Evolutionary conservation across 2,888 invertebrate species (phyloP), one percentile per base, ranked within the genome.

Genomic region (Amblyjoppa fuscipennis): DNA sequence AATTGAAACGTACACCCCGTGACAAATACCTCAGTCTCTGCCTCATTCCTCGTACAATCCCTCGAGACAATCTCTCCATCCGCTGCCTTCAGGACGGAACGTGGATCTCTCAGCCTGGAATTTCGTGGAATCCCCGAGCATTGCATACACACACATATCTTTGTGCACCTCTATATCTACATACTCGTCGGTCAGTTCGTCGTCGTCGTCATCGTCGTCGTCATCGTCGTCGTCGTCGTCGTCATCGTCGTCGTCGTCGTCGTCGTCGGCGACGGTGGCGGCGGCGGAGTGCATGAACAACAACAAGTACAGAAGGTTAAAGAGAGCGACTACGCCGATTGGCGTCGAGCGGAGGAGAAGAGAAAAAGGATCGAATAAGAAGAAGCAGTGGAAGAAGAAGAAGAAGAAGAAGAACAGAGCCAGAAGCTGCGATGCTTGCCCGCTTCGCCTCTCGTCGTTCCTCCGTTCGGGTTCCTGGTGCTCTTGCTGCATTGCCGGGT

Each of bases 401-500:
- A 86, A 89, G 83, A 86, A 84, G 87, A 85, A 87, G 87, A 88
- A 80, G 87, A 66, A 73, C 66, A 83, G 84, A 83, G 73, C 49
- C 75, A 34, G 73, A 9, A n/a, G 75, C 75, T 51, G 76, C 53
- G 34, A 31, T 16, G 64, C 34, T 11, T 68, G 51, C 31, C 45
- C 38, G 76, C 66, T 76, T 64, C 31, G 66, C 38, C 64, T 84
- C 78, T 84, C 78, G 86, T 86, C 86, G 84, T 83, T 86, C 84
- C 84, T 91, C 45, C 91, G 90, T 91, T 90, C 89, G 90, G 90
- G 81, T 92, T 93, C 90, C 91, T 92, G 92, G 89, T 93, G 92
- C 90, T 93, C 89, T 91, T 93, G 87, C 91, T 93, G 92, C 92
- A 92, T 92, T 90, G 91, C 89, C 91, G 91, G 90, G 90, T 90